These are phyloP conservation scores for Scrobipalpa atriplicella DNA, from an alignment of 2,888 invertebrate species.

Conservation along the genomic window DNA sequence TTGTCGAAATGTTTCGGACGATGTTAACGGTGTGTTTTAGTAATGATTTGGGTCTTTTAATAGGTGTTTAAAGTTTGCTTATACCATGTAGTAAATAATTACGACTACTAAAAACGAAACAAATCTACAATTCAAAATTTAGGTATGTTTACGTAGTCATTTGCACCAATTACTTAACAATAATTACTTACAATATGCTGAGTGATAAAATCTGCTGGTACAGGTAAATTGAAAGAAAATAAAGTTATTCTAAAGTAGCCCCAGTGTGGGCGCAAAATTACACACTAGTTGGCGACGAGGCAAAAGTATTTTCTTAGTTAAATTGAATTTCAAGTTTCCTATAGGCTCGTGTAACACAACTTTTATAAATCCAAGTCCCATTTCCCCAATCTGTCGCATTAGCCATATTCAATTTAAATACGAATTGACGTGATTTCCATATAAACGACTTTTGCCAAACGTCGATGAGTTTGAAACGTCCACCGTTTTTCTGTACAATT, in stretches of 20 bases:
- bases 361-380: slow-evolving; percentile 8
- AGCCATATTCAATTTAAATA: slow-evolving; percentile 22
- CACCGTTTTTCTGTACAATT: slow-evolving; percentile 36
- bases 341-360: neutral
- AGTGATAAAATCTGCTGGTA: no score
- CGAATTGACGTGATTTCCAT: slow-evolving; percentile 29
- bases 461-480: slow-evolving; percentile 30
- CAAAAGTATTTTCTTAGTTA: neutral
- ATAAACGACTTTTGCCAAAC: slow-evolving; percentile 31
- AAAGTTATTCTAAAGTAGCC: neutral
- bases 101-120: no score
- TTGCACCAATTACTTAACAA: no score
- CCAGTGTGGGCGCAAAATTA: neutral
- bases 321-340: neutral
- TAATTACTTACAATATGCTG: no score
- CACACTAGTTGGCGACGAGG: neutral
- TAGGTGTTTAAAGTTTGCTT: slow-evolving; percentile 2
- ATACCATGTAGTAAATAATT: neutral
- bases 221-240: no score
- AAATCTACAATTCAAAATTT: no score
- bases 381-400: slow-evolving; percentile 23
- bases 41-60: slow-evolving; percentile 1
- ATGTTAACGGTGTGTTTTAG: slow-evolving; percentile 18
- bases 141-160: no score
- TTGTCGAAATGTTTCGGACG: slow-evolving; percentile 37